Base-by-base conservation (phyloP, 2,888 invertebrate genomes). In the Drosophila siamana region DNA sequence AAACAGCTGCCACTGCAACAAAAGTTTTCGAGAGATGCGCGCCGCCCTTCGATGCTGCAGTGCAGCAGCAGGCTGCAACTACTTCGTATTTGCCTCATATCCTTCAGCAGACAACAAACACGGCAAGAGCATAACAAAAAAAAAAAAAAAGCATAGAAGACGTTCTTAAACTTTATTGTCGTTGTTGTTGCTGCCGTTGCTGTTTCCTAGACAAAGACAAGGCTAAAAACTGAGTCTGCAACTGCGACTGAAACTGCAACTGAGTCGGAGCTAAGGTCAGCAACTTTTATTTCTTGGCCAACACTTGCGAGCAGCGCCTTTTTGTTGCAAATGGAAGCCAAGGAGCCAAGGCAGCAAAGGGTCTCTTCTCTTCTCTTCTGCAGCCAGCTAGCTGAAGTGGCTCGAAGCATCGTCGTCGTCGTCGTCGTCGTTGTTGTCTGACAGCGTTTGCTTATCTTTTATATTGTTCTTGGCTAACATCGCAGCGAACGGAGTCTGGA, bases 261-360 rank as follows among this genome's bases (percentile, higher is more conserved):
- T 59, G 64, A 40, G 66, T 43, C 69, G 54, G 61, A 63, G 80
- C 86, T 82, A 85, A 85, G 85, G 85, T 85, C 85, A 85, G 85
- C 89, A 85, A 87, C 85, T 85, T 83, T 85, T 85, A 85, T 85
- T 87, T 89, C 85, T 85, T 85, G 77, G 85, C 89, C 88, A 87
- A 87, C 86, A 85, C 89, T 87, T 88, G 86, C 75, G 80, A 66
- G 67, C 70, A 78, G 60, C 77, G 74, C 77, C 77, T 74, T 74
- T 72, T 72, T 77, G 74, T 74, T 74, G 74, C 74, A 77, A 76
- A 56, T 59, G 79, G 26, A 57, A 57, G 75, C 70, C 74, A 67
- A 67, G 74, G 65, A 78, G 78, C 44, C 15, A 59, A 52, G 41
- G n/a, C 33, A 28, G 11, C 46, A 40, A 50, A 43, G 51, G 44